Conservation (phyloP, 2,113 vertebrate genomes). For the Cichladusa arquata region DNA sequence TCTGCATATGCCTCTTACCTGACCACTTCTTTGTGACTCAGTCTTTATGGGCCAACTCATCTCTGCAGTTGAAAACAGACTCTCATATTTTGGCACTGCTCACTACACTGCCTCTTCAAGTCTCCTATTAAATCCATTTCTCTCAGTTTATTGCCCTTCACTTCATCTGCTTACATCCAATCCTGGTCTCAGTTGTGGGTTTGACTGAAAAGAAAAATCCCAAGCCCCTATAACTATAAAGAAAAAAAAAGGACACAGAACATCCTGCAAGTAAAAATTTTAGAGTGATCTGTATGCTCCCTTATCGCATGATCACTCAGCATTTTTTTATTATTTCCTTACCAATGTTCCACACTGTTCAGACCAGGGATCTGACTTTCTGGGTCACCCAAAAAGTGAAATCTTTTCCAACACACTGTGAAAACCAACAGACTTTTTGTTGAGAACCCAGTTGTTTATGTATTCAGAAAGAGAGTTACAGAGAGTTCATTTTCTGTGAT, state of each 20-base stretch:
- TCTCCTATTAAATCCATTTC: neutral
- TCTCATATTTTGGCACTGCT: neutral
- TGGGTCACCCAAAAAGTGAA: neutral
- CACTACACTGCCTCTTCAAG: neutral
- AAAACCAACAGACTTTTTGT: neutral
- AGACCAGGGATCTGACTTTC: neutral
- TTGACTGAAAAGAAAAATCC: neutral
- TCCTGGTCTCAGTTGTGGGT: neutral
- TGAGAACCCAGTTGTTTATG: neutral
- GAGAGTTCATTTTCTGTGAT: conserved; percentile 36
- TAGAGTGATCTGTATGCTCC: neutral
- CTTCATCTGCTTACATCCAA: neutral
- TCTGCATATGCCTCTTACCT: neutral
- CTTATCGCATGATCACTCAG: neutral
- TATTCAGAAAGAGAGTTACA: conserved; percentile 26
- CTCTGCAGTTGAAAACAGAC: neutral
- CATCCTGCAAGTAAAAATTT: neutral
- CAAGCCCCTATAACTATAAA: neutral
- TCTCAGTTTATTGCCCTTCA: neutral
- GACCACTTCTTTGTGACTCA: neutral
- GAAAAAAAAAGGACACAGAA: neutral
- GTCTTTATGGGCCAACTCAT: neutral
- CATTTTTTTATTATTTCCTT: neutral
- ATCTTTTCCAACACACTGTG: neutral
- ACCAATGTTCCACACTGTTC: neutral